Evolutionary conservation across 35 echinoderm and acorn worm genomes (phyloP).

Genomic region (Heliocidaris tuberculata): DNA sequence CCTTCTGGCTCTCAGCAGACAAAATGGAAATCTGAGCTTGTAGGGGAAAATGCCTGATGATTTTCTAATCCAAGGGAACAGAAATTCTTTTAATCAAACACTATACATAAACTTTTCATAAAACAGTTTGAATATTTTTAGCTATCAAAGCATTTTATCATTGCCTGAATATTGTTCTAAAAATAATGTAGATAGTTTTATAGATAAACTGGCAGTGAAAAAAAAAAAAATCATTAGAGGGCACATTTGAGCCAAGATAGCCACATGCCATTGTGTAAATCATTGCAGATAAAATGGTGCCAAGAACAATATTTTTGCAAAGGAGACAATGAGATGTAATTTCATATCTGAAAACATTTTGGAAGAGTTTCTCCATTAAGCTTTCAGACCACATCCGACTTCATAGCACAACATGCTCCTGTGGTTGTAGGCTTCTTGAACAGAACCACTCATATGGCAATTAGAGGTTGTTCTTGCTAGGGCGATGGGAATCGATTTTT

Average conservation of each 20-base stretch:
- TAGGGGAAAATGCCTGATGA: too few species aligned
- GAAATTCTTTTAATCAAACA: too few species aligned
- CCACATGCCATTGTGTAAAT: neutral
- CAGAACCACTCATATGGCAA: neutral
- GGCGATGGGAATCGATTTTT: neutral
- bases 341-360: conserved; percentile 19
- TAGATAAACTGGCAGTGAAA: neutral
- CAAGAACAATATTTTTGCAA: neutral
- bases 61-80: too few species aligned
- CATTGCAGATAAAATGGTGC: neutral
- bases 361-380: neutral
- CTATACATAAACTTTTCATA: neutral
- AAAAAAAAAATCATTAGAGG: neutral
- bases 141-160: neutral
- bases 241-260: neutral
- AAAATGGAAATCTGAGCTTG: neutral
- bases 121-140: neutral
- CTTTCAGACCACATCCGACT: neutral
- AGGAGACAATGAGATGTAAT: neutral
- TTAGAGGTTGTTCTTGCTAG: neutral
- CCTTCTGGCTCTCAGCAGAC: neutral
- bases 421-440: neutral
- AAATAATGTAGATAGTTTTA: neutral
- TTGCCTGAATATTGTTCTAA: neutral
- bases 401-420: neutral